Percentiles rank a stretch among this genome's conserved stretches.
Evolutionary conservation across 2,797 vertebrate species (phyloP).

Genomic region (Gobio occitaniae): DNA sequence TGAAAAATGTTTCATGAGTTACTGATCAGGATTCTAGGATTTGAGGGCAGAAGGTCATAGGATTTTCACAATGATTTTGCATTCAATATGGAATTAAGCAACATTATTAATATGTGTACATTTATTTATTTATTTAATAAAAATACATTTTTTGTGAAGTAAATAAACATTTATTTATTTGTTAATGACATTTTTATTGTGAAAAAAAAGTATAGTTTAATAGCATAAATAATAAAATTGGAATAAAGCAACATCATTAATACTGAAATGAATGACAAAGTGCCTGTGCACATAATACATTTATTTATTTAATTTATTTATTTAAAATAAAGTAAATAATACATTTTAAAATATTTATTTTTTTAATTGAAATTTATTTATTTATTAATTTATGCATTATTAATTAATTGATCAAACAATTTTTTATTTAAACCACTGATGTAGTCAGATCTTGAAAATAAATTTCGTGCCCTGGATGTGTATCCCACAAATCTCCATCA

Average conservation of each 20-base stretch:
- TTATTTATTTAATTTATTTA: no score
- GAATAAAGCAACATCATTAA: neutral
- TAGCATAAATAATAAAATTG: neutral
- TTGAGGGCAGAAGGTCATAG: neutral
- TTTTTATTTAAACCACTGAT: neutral
- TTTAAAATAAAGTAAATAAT: no score
- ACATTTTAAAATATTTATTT: no score
- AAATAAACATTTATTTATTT: no score
- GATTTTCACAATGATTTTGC: neutral
- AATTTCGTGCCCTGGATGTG: no score
- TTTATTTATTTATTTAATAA: no score
- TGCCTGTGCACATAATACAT: neutral
- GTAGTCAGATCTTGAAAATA: neutral
- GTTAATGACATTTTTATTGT: no score
- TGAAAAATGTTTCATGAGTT: neutral
- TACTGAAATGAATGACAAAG: neutral
- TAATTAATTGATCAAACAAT: neutral
- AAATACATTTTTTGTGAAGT: no score
- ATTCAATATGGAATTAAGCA: neutral
- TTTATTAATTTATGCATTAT: neutral
- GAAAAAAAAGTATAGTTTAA: neutral
- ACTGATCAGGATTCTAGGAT: neutral
- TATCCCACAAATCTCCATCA: no score
- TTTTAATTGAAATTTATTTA: neutral
- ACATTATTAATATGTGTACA: neutral